phyloP scores from a whole-genome alignment of 1,140 invertebrate species.

The Tetragnatha versicolor region DNA sequence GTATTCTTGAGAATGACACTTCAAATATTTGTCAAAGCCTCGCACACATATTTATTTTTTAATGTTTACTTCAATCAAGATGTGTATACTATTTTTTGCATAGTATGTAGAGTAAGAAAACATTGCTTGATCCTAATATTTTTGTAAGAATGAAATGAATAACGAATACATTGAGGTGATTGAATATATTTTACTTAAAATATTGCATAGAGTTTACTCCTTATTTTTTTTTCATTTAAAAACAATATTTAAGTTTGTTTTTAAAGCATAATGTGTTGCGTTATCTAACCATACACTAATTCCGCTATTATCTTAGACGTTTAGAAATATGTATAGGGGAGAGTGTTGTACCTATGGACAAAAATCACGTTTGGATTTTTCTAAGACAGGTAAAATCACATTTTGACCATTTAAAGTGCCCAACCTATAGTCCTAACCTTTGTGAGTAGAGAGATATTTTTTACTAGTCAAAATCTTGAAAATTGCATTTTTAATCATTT shows the following conservation, averaged over 20 bases:
- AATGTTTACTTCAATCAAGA: not conserved
- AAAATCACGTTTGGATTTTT: no score
- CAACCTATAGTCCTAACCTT: no score
- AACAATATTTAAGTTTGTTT: not conserved
- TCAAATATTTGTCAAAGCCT: not conserved
- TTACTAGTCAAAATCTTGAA: no score
- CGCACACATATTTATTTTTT: not conserved
- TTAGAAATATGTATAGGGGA: not conserved
- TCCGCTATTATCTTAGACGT: not conserved
- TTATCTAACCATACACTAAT: not conserved
- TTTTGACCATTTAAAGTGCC: no score
- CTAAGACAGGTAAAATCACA: no score
- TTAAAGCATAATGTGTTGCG: not conserved
- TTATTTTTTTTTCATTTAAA: not conserved
- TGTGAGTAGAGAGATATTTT: no score
- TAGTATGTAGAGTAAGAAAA: not conserved
- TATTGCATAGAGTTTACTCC: not conserved
- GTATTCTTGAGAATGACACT: not conserved
- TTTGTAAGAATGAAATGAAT: not conserved
- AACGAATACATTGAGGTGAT: not conserved
- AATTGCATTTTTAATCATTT: no score
- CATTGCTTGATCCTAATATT: not conserved
- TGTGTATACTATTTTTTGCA: not conserved
- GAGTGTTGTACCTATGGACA: not conserved
- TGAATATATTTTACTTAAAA: not conserved